Base-by-base conservation (phyloP, 2,113 vertebrate genomes). In the Oxyruncus cristatus region DNA sequence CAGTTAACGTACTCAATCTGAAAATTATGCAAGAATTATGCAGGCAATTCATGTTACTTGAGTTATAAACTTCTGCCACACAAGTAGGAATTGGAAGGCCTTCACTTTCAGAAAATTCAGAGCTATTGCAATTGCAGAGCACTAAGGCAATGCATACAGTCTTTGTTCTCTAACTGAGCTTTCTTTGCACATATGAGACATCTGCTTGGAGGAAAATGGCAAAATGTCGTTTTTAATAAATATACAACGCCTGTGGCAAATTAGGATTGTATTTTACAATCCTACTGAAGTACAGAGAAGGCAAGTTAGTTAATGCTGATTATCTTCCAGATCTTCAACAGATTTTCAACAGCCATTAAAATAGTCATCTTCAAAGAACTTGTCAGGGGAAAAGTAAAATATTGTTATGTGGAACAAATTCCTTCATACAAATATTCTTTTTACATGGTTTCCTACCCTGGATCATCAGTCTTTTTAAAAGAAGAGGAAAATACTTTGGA, bases 201-300 rank as follows among this genome's bases (percentile, higher is more conserved):
- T 85, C 65, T 92, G 68, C 70, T 94, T 81, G 11, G 26, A 94
- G 44, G 53, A 72, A 97, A 94, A 89, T 37, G 61, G 73, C 44
- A 85, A 94, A 91, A 89, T 63, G 72, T 91, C 70, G 72, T 42
- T 94, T 85, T 78, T 86, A 95, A 94, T 96, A 95, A 95, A 93
- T 41, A 81, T 39, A 76, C 27, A 75, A 78, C 66, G 83, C 86
- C 76, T 82, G 28, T 61, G 70, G 76, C 84, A 96, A 91, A 91
- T 92, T 84, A 75, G 77, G 72, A 90, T 89, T 91, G 70, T 58
- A 86, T 94, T 87, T 91, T 85, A 93, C 88, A 96, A 89, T 72
- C 41, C 73, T 62, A 78, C 44, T 91, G 53, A 89, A 89, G 49
- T 78, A 92, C 39, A 75, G 33, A 92, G 44, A 28, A 94, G 44